Evolutionary conservation across 2,797 vertebrate genomes (phyloP), one percentile per base, ranked within the genome.

Genomic region (Discoglossus pictus): DNA sequence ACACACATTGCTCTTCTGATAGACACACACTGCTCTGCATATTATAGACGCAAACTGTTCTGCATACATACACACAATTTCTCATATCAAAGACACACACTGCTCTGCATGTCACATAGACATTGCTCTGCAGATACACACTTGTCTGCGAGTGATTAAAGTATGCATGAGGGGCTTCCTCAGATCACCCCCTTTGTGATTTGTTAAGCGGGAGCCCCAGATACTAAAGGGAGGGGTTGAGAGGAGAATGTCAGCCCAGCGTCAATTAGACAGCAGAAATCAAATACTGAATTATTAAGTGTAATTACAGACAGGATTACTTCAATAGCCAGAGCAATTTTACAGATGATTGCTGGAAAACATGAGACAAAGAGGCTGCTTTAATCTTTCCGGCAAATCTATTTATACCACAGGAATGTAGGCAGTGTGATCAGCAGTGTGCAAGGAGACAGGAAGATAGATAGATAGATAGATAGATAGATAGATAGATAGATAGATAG

Each of bases 251-350:
- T 58, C 76, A 70, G 55, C 59, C 47, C 59, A 75, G 78, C 78
- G 77, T 78, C 80, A 83, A 83, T 81, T 79, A 76, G 79, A 83
- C 76, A 80, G 78, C 78, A 83, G 80, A 82, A 83, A 82, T 83
- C 80, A 84, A 84, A 82, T 81, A 78, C 79, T 77, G 80, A 82
- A 83, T 84, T 83, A 82, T 82, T 84, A 83, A 81, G 77, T 84
- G 80, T 84, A 83, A 83, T 84, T 84, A 83, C 75, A 77, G 80
- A 78, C 83, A 80, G 82, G 82, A 83, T 84, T 79, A 83, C 79
- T 84, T 83, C 81, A 83, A 82, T 83, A 82, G 80, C 79, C 76
- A 79, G 61, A 70, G 74, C 77, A 79, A 81, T 83, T 83, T 84
- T 80, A 80, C 83, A 83, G 83, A 77, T 76, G 80, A 80, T 82